A percentile compares a stretch with the other conserved stretches of the same genome.
Evolutionary conservation across 2,888 invertebrate genomes (phyloP).

Genomic region (Tillus elongatus): DNA sequence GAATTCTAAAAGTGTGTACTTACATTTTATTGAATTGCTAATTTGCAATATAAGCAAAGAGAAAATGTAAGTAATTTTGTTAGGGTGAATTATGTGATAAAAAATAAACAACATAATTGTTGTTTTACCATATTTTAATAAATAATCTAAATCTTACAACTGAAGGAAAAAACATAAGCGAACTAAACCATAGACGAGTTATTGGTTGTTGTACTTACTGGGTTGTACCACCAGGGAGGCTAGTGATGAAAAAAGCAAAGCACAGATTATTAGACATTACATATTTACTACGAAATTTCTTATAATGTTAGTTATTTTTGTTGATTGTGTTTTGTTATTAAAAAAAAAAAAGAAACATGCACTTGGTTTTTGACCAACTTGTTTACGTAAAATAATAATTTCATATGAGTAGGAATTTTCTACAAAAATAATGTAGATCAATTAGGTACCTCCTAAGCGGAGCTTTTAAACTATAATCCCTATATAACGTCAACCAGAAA

Average conservation of each 20-base stretch:
- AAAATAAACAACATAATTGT: slow-evolving; percentile 9
- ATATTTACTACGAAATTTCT: background rate
- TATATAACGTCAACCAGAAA: no score
- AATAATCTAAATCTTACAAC: background rate
- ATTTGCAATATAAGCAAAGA: slow-evolving; percentile 8
- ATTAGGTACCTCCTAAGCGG: no score
- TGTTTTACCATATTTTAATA: slow-evolving; percentile 1
- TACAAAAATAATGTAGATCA: no score
- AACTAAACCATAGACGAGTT: slow-evolving; percentile 1
- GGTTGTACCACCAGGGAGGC: slow-evolving; percentile 91
- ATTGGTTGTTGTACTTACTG: slow-evolving; percentile 60
- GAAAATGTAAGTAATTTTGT: slow-evolving; percentile 1
- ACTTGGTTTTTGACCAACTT: no score
- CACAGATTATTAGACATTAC: background rate
- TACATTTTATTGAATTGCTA: slow-evolving; percentile 4
- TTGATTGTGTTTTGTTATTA: no score
- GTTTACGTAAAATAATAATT: no score
- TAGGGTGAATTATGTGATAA: background rate
- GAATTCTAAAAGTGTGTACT: slow-evolving; percentile 1
- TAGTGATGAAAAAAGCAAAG: slow-evolving; percentile 34
- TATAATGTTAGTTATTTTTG: no score
- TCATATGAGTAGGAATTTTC: no score
- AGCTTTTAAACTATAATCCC: no score
- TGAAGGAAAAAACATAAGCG: background rate
- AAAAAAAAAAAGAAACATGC: no score